Percentiles rank a stretch among this genome's conserved stretches.
These are phyloP conservation scores for Nautilus pompilius DNA, from an alignment of 1,140 invertebrate species.

Conservation along the genomic window DNA sequence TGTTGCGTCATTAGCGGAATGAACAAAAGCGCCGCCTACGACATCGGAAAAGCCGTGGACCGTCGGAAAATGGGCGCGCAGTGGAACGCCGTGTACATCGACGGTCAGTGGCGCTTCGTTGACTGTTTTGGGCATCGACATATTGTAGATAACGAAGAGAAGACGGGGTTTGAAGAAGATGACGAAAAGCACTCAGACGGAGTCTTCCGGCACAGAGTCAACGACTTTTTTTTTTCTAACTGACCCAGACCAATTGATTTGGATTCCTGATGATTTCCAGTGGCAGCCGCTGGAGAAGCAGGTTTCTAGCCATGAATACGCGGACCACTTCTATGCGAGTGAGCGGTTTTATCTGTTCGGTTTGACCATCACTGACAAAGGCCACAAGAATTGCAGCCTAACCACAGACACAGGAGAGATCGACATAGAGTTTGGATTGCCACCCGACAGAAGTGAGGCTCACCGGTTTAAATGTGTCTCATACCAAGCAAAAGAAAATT, in stretches of 20 bases:
- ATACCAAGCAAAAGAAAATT: too few species aligned
- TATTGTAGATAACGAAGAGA: constrained; percentile 42
- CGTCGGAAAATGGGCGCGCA: constrained; percentile 44
- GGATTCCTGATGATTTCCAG: constrained; percentile 39
- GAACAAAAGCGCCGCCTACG: constrained; percentile 52
- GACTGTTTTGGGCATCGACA: constrained; percentile 52
- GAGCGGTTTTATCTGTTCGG: constrained; percentile 46
- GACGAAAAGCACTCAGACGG: constrained; percentile 28
- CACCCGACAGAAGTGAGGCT: constrained; percentile 25
- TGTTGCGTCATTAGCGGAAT: constrained; percentile 48
- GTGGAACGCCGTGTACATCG: constrained; percentile 51
- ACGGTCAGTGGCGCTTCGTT: constrained; percentile 46
- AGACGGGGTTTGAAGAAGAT: constrained; percentile 34
- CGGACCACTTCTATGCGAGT: constrained; percentile 35
- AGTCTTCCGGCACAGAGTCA: constrained; percentile 42
- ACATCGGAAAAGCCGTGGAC: constrained; percentile 41
- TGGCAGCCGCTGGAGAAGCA: constrained; percentile 44
- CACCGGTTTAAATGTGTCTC: constrained; percentile 46
- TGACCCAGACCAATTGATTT: constrained; percentile 41
- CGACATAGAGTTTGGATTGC: constrained; percentile 37
- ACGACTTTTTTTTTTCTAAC: constrained; percentile 53
- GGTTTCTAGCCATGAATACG: constrained; percentile 26
- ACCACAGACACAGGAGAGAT: constrained; percentile 33
- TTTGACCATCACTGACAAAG: constrained; percentile 28
- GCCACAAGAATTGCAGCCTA: constrained; percentile 32